Evolutionary conservation across 64 coral and sea anemone species (phyloP).

Genomic region (Anthopleura sola): DNA sequence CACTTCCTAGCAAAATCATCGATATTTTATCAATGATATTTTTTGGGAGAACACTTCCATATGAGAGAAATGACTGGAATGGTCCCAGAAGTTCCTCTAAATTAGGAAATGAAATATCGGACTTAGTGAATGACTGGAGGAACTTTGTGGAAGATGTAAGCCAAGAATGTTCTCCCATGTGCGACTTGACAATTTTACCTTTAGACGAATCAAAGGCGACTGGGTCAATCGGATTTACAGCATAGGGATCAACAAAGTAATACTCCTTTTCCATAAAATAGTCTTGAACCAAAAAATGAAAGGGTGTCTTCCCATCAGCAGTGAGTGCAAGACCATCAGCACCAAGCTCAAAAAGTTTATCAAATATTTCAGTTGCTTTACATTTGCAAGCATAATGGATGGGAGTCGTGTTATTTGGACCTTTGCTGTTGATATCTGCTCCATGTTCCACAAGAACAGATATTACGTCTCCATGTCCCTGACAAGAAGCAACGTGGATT

Average conservation of each 20-base stretch:
- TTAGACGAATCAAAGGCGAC: background rate
- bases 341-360: constrained; percentile 18
- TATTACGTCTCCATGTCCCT: constrained; percentile 6
- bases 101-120: background rate
- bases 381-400: constrained; percentile 56
- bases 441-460: background rate
- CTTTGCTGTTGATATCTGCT: constrained; percentile 24
- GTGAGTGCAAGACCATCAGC: background rate
- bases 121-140: background rate
- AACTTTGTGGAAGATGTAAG: background rate
- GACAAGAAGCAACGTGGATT: constrained; percentile 64
- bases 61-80: background rate
- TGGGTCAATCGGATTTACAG: background rate
- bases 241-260: constrained; percentile 9
- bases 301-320: background rate
- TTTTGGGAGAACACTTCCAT: background rate
- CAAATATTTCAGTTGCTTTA: background rate
- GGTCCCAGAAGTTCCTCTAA: background rate
- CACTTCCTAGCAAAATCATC: background rate
- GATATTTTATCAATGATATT: background rate
- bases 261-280: background rate
- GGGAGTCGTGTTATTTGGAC: constrained; percentile 45
- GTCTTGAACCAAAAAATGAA: background rate
- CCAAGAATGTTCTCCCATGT: background rate
- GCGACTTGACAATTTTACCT: background rate